Evolutionary conservation across 1,140 invertebrate genomes (phyloP).

Genomic region (Panonychus citri): DNA sequence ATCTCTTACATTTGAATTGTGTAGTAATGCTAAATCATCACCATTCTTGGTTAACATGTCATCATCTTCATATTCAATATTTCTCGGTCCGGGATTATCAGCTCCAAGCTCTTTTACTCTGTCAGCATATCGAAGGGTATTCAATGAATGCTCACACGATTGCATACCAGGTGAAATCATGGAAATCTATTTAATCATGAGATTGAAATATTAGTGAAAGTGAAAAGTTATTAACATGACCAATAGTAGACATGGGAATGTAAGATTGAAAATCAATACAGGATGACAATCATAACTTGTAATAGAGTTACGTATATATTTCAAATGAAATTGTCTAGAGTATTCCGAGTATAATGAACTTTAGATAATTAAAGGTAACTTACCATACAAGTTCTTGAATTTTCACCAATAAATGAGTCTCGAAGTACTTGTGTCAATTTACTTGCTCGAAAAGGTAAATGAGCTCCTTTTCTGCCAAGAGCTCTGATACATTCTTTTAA

Average conservation of each 20-base stretch:
- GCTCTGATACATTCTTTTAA: conserved; percentile 96
- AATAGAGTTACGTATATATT: no score
- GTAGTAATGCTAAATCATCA: conserved; percentile 50
- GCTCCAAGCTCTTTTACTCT: conserved; percentile 72
- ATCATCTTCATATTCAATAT: conserved; percentile 15
- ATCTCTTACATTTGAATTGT: conserved; percentile 65
- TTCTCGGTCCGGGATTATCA: conserved; percentile 37
- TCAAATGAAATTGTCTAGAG: no score
- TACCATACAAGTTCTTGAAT: conserved; percentile 89
- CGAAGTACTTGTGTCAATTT: conserved; percentile 91
- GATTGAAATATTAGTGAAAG: conserved; percentile 8
- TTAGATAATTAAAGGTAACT: conserved; percentile 11
- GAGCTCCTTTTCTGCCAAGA: conserved; percentile 71
- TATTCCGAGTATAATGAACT: no score
- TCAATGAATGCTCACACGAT: conserved; percentile 89
- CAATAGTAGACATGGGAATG: not conserved
- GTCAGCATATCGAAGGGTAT: conserved; percentile 90
- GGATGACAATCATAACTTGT: no score
- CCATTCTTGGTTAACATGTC: conserved; percentile 20
- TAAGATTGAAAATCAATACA: no score
- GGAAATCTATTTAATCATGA: conserved; percentile 46
- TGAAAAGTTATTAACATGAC: not conserved
- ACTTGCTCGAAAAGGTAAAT: conserved; percentile 88
- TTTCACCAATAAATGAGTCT: conserved; percentile 97
- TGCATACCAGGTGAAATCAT: conserved; percentile 88